Conservation (phyloP, 2,113 vertebrate genomes). For the Microcebus lehilahytsara region DNA sequence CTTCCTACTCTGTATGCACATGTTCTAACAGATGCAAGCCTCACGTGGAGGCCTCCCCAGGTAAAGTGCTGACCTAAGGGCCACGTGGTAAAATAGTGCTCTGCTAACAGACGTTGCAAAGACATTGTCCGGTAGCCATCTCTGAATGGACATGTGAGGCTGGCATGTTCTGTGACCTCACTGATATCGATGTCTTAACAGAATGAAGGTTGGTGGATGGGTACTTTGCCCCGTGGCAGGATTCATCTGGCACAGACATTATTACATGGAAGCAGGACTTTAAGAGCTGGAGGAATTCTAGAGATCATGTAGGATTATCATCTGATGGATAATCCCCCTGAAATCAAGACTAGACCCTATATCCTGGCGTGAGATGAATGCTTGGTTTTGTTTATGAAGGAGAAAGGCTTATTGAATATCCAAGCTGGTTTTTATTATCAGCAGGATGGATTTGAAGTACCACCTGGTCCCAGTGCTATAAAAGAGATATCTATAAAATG, state of each 20-base stretch:
- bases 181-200: background rate
- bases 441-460: background rate
- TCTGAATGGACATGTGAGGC: background rate
- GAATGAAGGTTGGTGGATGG: background rate
- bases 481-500: background rate
- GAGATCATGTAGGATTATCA: slow-evolving; percentile 14
- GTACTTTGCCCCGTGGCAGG: background rate
- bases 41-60: background rate
- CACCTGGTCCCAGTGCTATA: background rate
- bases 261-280: slow-evolving; percentile 21
- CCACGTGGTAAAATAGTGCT: background rate
- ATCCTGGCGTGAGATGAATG: background rate
- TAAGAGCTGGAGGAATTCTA: background rate
- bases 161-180: background rate
- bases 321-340: background rate
- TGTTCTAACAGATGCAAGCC: slow-evolving; percentile 25
- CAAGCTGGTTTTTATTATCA: background rate
- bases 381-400: slow-evolving; percentile 6
- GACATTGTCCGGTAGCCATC: background rate
- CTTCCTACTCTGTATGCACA: background rate
- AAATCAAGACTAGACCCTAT: background rate
- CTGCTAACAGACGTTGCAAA: background rate
- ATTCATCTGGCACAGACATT: background rate
- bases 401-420: background rate
- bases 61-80: background rate